phyloP scores from a whole-genome alignment of 2,888 invertebrate species.

The Lottia gigantea region DNA sequence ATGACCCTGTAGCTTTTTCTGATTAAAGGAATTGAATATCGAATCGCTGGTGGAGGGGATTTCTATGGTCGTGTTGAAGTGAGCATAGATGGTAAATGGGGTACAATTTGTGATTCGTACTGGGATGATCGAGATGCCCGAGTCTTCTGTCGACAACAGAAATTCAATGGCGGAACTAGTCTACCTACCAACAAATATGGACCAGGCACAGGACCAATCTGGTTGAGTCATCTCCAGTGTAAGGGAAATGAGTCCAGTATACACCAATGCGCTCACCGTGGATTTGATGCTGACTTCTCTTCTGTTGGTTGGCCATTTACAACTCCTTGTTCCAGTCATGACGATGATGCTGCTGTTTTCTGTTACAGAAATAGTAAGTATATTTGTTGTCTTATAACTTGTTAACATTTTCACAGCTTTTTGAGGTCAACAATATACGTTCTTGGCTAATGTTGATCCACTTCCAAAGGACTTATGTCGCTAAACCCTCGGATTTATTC shows the following conservation, averaged over 20 bases:
- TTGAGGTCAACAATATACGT: too few species aligned
- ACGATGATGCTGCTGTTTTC: conserved; percentile 50
- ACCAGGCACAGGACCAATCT: conserved; percentile 53
- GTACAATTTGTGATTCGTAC: conserved; percentile 80
- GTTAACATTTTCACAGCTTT: too few species aligned
- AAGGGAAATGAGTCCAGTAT: conserved; percentile 44
- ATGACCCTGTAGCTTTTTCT: too few species aligned
- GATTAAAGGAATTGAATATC: conserved; percentile 43
- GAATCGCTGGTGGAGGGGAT: conserved; percentile 37
- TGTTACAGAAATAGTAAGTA: conserved; percentile 47
- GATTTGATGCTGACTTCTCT: conserved; percentile 43
- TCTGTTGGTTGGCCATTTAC: conserved; percentile 33
- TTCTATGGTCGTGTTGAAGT: conserved; percentile 73
- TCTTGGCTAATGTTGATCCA: too few species aligned
- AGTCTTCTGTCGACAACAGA: conserved; percentile 69
- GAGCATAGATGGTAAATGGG: conserved; percentile 77
- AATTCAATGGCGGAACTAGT: conserved; percentile 46
- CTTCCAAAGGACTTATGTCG: too few species aligned
- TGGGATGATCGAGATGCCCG: conserved; percentile 78
- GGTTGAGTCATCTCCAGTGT: conserved; percentile 55
- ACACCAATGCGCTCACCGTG: conserved; percentile 50
- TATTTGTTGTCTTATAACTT: neutral
- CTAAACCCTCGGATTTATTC: too few species aligned
- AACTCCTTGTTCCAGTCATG: conserved; percentile 43
- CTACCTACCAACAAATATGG: conserved; percentile 42